phyloP scores from a whole-genome alignment of 2,888 invertebrate species.

The Calliopum simillimum region DNA sequence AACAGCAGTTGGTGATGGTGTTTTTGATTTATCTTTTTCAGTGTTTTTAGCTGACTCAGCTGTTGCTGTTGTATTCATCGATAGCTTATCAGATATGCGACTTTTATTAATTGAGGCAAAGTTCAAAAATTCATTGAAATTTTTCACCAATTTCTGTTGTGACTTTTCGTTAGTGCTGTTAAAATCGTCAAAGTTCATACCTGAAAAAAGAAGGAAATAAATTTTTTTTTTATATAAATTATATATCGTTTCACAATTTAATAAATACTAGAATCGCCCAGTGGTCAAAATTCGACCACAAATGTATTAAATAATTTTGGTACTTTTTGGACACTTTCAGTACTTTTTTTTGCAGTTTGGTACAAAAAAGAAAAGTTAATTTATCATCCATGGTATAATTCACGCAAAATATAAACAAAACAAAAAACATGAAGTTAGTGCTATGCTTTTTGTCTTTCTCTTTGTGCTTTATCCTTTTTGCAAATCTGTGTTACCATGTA shows the following conservation, averaged over 20 bases:
- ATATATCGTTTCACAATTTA: neutral
- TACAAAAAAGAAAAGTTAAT: neutral
- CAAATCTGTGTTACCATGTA: too few relatives aligned
- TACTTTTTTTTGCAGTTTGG: neutral
- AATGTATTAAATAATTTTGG: too few relatives aligned
- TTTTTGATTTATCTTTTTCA: conserved; percentile 42
- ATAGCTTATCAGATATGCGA: conserved; percentile 67
- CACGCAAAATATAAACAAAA: too few relatives aligned
- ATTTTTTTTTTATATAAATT: neutral
- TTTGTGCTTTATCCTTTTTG: too few relatives aligned
- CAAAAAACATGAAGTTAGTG: too few relatives aligned
- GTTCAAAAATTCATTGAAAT: conserved; percentile 86
- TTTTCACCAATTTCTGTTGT: conserved; percentile 75
- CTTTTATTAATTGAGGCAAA: conserved; percentile 78
- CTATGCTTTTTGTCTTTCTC: too few relatives aligned
- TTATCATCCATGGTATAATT: too few relatives aligned
- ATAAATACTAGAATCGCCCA: too few relatives aligned
- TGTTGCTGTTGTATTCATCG: conserved; percentile 38
- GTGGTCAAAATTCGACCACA: too few relatives aligned
- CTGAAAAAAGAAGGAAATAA: conserved; percentile 29
- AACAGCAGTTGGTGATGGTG: conserved; percentile 52
- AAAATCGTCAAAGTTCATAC: conserved; percentile 52
- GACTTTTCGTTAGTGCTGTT: conserved; percentile 53
- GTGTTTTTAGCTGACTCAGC: neutral
- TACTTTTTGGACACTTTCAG: neutral